Percentiles rank a stretch among this genome's conserved stretches.
These are phyloP conservation scores for Bombylius major DNA, from an alignment of 2,888 invertebrate species.

Conservation along the genomic window DNA sequence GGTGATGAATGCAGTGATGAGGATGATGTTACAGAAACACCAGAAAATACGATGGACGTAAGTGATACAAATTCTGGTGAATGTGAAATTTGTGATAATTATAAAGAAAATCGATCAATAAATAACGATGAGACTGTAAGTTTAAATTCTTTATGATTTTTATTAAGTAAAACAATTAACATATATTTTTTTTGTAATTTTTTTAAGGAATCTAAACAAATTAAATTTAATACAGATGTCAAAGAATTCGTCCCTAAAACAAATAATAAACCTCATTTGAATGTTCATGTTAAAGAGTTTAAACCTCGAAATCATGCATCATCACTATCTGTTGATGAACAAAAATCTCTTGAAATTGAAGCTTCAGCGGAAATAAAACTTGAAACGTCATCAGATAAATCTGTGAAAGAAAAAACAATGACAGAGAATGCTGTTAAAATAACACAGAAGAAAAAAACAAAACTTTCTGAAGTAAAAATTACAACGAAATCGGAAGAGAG, in stretches of 20 bases:
- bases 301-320: conserved; percentile 11
- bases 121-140: conserved; percentile 10
- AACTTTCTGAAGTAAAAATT: neutral
- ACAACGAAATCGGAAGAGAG: neutral
- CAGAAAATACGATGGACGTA: neutral
- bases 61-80: neutral
- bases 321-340: neutral
- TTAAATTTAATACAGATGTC: conserved; percentile 13
- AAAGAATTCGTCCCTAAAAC: conserved; percentile 14
- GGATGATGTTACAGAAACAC: conserved; percentile 2
- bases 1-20: conserved; percentile 9
- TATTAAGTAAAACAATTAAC: neutral
- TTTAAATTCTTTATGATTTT: neutral
- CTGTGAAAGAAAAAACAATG: neutral
- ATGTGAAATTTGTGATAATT: neutral
- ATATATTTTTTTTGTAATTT: neutral
- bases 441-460: neutral
- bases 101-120: neutral
- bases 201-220: conserved; percentile 7
- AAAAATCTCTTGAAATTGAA: neutral
- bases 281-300: conserved; percentile 18
- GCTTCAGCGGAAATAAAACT: neutral
- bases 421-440: neutral
- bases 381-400: neutral
- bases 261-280: conserved; percentile 9